Evolutionary conservation across 2,797 vertebrate species (phyloP).

Genomic region (Merluccius polli): DNA sequence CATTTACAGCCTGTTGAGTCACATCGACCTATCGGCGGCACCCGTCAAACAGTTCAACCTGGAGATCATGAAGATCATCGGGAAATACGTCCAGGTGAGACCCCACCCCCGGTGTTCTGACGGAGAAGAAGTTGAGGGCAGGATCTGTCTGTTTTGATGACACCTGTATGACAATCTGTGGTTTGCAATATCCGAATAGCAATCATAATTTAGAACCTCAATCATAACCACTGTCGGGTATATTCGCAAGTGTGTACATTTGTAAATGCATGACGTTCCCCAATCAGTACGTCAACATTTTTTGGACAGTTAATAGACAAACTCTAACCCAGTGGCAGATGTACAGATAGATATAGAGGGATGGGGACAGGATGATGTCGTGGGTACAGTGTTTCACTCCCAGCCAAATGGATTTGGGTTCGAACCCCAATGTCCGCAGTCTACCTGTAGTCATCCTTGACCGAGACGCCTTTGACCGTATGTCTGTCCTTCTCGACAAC

Average conservation of each 20-base stretch:
- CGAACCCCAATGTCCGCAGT: background rate
- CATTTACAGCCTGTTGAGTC: slow-evolving; percentile 94
- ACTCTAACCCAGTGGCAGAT: background rate
- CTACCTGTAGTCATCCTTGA: background rate
- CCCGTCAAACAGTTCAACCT: slow-evolving; percentile 98
- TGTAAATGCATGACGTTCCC: background rate
- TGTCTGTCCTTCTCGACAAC: too few relatives aligned
- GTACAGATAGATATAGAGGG: background rate
- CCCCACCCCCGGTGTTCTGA: background rate
- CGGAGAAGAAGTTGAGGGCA: background rate
- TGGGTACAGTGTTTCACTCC: background rate
- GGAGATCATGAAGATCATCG: slow-evolving; percentile 98
- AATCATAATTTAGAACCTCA: background rate
- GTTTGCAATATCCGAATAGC: background rate
- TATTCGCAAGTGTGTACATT: background rate
- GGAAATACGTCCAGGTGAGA: slow-evolving; percentile 97
- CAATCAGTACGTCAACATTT: background rate
- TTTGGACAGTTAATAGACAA: background rate
- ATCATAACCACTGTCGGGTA: background rate
- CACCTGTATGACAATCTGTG: background rate
- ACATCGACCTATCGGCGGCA: slow-evolving; percentile 90
- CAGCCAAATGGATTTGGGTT: background rate
- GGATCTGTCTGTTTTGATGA: background rate
- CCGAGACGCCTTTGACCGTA: too few relatives aligned
- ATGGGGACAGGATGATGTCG: background rate